Base-by-base conservation (phyloP, 1,140 invertebrate genomes). In the Orius insidiosus region DNA sequence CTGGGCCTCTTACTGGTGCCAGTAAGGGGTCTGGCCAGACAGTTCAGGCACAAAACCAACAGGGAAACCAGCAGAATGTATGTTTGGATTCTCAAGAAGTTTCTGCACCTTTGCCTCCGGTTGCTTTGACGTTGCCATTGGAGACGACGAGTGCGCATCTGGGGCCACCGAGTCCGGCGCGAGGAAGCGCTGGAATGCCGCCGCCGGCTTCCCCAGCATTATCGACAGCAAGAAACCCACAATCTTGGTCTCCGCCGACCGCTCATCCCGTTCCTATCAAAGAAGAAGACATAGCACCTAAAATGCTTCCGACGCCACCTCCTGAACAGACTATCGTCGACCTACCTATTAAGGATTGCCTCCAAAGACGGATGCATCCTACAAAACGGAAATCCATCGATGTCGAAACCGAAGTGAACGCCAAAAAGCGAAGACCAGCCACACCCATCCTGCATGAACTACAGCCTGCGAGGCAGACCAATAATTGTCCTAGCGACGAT, bases 1-100 rank as follows among this genome's bases (percentile, higher is more conserved):
- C 83, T 86, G 83, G 84, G 75, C 83, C 83, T 80, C 83, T 82
- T 86, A 85, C 82, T 85, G 82, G 83, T 84, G 70, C 69, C 68
- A 72, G 71, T 74, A 75, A 75, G 72, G 75, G 64, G 70, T 74
- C 68, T 68, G 44, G 37, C 67, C 59, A 69, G 60, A 70, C 69
- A 58, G 68, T 67, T 9, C 62, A 60, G 52, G 63, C 60, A 41
- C 63, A 61, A 18, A 62, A 58, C 42, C 60, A 24, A 24, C 24
- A 24, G 24, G 24, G 24, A 24, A 24, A 24, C 24, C 24, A 24
- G 24, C 24, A 24, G 24, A 24, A 24, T 24, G 24, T 24, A 3
- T 24, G 24, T 7, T 24, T 24, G 24, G 24, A 24, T 24, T 24
- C 24, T 24, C 24, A 24, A 24, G 24, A 24, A 24, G 24, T 24